Base-by-base conservation (phyloP, 2,888 invertebrate species). In the Cetonia aurata region DNA sequence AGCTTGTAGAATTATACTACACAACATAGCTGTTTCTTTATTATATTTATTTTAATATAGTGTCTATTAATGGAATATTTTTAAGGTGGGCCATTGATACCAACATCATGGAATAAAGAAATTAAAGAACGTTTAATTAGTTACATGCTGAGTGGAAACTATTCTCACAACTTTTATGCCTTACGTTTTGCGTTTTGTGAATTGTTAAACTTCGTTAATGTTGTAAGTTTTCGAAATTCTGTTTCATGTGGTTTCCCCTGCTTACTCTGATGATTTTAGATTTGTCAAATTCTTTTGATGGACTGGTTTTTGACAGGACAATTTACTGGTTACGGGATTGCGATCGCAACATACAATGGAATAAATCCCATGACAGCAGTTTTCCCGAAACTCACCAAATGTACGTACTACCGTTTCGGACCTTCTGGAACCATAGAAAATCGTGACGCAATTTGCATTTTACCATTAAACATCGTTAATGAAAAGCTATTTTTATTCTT, bases 381-480 rank as follows among this genome's bases (percentile, higher is more conserved):
- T 69, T 92, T 92, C 78, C 92, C 92, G 0, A 92, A 92, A 81
- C 83, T 92, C 19, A 89, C 92, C 12, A 91, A 90, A 79, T 91
- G 91, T 80, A 86, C 86, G 76, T 86, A 88, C 71, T 83, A 87
- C 66, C 86, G 81, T 73, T 90, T 86, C 71, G 92, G 92, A 1
- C 87, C 89, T 0, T 86, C 88, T 0, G 92, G 92, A 3, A 82
- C 85, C 3, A 74, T 88, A 0, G 87, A 90, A 77, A 79, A 83
- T 0, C 85, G 86, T 72, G 92, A 92, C 78, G 87, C 89, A 0
- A 85, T 94, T 0, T 94, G 94, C 77, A 87, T 94, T n/a, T 84
- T 94, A 12, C 91, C 94, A 0, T 79, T 94, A 8, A 94, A 94
- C 79, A 90, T 93, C 74, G 88, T 94, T 52, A 93, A 94, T 79